Base-by-base conservation (phyloP, 2,797 vertebrate species). In the Spondyliosoma cantharus region DNA sequence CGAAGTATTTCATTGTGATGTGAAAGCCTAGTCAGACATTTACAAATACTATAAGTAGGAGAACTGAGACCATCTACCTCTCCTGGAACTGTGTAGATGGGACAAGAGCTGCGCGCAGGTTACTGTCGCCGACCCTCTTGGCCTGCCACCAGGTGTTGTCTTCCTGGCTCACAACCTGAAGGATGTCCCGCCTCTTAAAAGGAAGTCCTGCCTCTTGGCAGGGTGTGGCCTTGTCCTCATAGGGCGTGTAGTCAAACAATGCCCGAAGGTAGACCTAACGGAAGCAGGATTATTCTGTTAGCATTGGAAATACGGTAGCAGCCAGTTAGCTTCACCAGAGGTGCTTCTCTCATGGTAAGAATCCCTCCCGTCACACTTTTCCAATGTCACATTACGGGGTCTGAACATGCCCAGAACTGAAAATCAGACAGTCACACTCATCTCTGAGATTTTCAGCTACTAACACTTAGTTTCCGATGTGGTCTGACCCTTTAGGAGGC, bases 71-170 rank as follows among this genome's bases (percentile, higher is more conserved):
- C 0, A 4, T 16, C 24, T 85, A 99, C 98, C 97, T 98, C 93
- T 99, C 98, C 93, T 99, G 98, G 92, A 99, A 99, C 85, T 96
- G 97, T 84, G 96, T 96, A 42, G 98, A 99, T 73, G 98, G 98
- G 83, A 99, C 94, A 91, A 99, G 95, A 73, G 96, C 98, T 3
- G 98, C 98, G 12, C 98, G 96, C 79, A 97, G 96, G 91, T 97
- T 98, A 89, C 96, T 94, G 91, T 98, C 97, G 16, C 96, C 96
- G 83, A 98, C 95, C 3, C 93, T 96, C 90, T 96, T 99, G 25
- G 98, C 98, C 90, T 99, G 98, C 98, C 98, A 99, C 98, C 98
- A 99, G 19, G 97, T 99, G 89, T 93, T 90, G 88, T 99, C 98
- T 90, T 99, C 97, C 80, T 98, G 98, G 93, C 97, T 97, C 88